Percentiles rank a stretch among this genome's conserved stretches.
These are phyloP conservation scores for Taurulus bubalis DNA, from an alignment of 2,113 vertebrate species.

Conservation along the genomic window DNA sequence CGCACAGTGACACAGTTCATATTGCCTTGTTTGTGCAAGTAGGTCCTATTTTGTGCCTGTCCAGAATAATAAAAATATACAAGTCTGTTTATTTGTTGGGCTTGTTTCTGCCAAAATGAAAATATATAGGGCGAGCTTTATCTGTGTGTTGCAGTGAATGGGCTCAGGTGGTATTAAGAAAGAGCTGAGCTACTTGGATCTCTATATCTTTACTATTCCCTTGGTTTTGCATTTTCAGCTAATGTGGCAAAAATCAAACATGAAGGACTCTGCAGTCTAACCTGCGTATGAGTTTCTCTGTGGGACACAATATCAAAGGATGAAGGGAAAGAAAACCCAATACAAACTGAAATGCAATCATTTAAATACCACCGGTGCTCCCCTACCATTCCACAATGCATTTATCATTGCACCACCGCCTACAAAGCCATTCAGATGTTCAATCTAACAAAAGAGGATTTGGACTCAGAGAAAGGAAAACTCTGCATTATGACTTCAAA, in stretches of 20 bases:
- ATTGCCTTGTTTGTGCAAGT: constrained; percentile 78
- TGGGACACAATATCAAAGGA: constrained; percentile 52
- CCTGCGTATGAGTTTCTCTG: constrained; percentile 22
- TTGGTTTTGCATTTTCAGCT: constrained; percentile 57
- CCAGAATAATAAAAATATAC: constrained; percentile 80
- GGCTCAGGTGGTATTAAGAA: constrained; percentile 68
- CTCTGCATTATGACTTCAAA: constrained; percentile 74
- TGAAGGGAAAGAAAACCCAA: not conserved
- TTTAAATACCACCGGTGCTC: constrained; percentile 52
- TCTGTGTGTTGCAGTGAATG: constrained; percentile 59
- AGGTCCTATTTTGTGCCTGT: constrained; percentile 74
- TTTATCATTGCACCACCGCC: constrained; percentile 55
- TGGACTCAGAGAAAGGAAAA: constrained; percentile 58
- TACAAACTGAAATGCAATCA: constrained; percentile 59
- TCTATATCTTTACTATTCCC: constrained; percentile 58
- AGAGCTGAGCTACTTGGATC: constrained; percentile 66
- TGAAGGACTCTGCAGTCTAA: constrained; percentile 50
- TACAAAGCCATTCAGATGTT: constrained; percentile 68
- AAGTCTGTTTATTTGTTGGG: constrained; percentile 75
- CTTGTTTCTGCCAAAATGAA: constrained; percentile 71
- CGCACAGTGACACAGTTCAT: constrained; percentile 63
- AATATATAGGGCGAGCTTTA: constrained; percentile 49
- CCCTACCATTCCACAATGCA: constrained; percentile 29
- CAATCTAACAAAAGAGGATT: constrained; percentile 79
- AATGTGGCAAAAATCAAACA: constrained; percentile 57